Evolutionary conservation across 2,113 vertebrate genomes (phyloP).

Genomic region (Sciurus niger): DNA sequence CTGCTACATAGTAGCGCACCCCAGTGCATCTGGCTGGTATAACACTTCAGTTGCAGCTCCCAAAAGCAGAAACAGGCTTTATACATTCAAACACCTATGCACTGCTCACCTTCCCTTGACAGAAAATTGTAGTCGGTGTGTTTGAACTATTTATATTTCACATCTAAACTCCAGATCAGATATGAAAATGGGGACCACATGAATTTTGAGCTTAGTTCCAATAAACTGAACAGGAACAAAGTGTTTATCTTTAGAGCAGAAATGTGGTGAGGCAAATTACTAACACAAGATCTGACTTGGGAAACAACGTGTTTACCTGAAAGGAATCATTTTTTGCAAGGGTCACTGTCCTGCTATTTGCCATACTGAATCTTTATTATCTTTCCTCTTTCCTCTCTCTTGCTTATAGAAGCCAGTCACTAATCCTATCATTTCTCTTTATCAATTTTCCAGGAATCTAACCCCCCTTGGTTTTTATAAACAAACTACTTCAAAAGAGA

Average conservation of each 20-base stretch:
- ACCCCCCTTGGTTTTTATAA: neutral
- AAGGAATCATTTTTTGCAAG: conserved; percentile 44
- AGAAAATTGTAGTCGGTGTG: conserved; percentile 55
- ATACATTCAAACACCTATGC: conserved; percentile 58
- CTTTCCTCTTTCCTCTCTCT: conserved; percentile 2
- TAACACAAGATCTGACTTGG: conserved; percentile 12
- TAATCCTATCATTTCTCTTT: neutral
- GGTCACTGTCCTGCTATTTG: conserved; percentile 11
- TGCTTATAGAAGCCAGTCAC: neutral
- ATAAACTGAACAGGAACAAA: conserved; percentile 40
- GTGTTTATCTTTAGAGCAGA: conserved; percentile 52
- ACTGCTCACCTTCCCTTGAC: conserved; percentile 57
- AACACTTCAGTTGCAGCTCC: conserved; percentile 62
- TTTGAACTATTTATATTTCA: conserved; percentile 66
- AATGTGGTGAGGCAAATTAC: conserved; percentile 22
- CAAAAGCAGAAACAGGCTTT: conserved; percentile 68
- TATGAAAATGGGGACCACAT: conserved; percentile 47
- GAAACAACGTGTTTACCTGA: conserved; percentile 20
- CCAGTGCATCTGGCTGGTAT: conserved; percentile 79
- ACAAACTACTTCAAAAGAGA: conserved; percentile 62
- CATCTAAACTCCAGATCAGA: conserved; percentile 58
- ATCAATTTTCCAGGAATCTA: conserved; percentile 45
- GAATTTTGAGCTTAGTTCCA: conserved; percentile 39
- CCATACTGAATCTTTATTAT: conserved; percentile 54
- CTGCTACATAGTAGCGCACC: conserved; percentile 79